These are phyloP conservation scores for Listrodromus nycthemerus DNA, from an alignment of 2,888 invertebrate genomes.

Conservation along the genomic window DNA sequence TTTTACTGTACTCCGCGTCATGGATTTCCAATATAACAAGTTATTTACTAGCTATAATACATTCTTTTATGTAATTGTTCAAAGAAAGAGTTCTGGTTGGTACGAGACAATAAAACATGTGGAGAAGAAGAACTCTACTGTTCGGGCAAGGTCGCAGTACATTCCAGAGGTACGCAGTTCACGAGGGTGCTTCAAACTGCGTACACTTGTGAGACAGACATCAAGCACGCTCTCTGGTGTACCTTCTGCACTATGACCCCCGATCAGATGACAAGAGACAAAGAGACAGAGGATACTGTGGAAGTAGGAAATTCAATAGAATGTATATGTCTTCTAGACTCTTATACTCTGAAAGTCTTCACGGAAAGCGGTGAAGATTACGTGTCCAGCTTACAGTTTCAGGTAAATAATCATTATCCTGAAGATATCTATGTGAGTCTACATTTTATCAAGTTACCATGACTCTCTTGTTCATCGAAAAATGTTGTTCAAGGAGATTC, in stretches of 20 bases:
- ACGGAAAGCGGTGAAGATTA: slow-evolving; percentile 93
- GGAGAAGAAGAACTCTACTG: slow-evolving; percentile 95
- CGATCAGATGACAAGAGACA: slow-evolving; percentile 85
- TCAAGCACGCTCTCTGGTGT: slow-evolving; percentile 93
- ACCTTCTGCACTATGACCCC: slow-evolving; percentile 86
- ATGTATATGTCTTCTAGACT: slow-evolving; percentile 91
- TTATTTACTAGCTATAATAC: background rate
- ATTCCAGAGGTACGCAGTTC: slow-evolving; percentile 79
- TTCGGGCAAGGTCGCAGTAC: slow-evolving; percentile 92
- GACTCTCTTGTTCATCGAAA: no score
- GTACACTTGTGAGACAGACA: slow-evolving; percentile 93
- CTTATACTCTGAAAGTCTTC: slow-evolving; percentile 91
- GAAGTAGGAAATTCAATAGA: slow-evolving; percentile 86
- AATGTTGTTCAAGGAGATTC: background rate
- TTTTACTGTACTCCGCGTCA: no score
- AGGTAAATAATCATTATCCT: slow-evolving; percentile 80
- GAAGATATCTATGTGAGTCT: no score
- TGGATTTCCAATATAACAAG: background rate
- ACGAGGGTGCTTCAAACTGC: slow-evolving; percentile 84
- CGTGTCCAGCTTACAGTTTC: slow-evolving; percentile 91
- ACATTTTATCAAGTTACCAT: no score
- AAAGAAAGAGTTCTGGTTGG: slow-evolving; percentile 82
- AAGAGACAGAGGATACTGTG: slow-evolving; percentile 85
- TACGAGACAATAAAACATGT: slow-evolving; percentile 85
- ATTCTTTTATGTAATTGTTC: slow-evolving; percentile 16